Conservation (phyloP, 2,888 invertebrate genomes). For the Yponomeuta evonymella region DNA sequence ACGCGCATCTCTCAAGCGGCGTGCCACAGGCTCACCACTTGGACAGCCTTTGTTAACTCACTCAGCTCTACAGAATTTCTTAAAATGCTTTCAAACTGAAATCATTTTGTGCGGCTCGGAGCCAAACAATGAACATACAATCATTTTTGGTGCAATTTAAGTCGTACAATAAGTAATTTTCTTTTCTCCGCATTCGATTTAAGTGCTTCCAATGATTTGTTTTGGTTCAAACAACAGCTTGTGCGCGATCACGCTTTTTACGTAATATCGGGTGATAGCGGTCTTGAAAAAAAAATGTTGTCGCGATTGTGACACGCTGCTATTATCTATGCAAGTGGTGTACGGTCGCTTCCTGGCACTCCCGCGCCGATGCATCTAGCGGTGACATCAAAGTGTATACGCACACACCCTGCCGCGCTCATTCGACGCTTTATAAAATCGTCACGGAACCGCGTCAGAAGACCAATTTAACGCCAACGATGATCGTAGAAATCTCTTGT, state of each 20-base stretch:
- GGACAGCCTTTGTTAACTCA: slow-evolving; percentile 7
- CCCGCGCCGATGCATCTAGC: slow-evolving; percentile 43
- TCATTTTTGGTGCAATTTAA: neutral
- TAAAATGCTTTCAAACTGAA: slow-evolving; percentile 4
- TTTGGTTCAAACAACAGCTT: neutral
- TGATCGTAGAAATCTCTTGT: neutral
- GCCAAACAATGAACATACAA: neutral
- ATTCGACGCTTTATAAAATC: slow-evolving; percentile 17
- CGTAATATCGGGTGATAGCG: neutral
- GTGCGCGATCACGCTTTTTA: neutral
- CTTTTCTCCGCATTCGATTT: neutral
- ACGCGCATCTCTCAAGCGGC: slow-evolving; percentile 37
- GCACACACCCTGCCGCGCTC: slow-evolving; percentile 25
- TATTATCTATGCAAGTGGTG: slow-evolving; percentile 50
- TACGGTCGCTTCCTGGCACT: slow-evolving; percentile 40
- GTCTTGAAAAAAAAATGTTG: slow-evolving; percentile 4
- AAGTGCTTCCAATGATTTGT: neutral
- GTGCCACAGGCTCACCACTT: slow-evolving; percentile 15
- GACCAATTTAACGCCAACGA: slow-evolving; percentile 42
- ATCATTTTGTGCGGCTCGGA: slow-evolving; percentile 1
- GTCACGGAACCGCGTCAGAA: slow-evolving; percentile 34
- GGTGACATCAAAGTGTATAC: slow-evolving; percentile 26
- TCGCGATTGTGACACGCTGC: slow-evolving; percentile 30
- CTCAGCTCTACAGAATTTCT: slow-evolving; percentile 1
- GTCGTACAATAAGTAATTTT: neutral